Evolutionary conservation across 2,888 invertebrate genomes (phyloP).

Genomic region (Sericinus montela): DNA sequence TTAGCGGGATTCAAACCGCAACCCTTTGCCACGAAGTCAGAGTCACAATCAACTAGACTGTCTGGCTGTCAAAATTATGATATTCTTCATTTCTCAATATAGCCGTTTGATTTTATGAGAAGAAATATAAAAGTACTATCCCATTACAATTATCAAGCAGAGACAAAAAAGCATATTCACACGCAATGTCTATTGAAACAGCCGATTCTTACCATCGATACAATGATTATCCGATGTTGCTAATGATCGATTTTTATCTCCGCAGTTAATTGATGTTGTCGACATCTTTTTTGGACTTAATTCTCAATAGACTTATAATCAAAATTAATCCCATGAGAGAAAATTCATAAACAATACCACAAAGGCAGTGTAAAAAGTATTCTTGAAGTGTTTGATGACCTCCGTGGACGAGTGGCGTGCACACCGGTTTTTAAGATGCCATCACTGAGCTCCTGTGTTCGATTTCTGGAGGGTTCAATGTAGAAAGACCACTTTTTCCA

Average conservation of each 20-base stretch:
- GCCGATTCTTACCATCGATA: not conserved
- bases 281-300: not conserved
- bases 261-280: not conserved
- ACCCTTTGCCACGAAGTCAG: too few species aligned
- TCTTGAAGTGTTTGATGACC: too few species aligned
- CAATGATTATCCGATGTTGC: not conserved
- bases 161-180: slow-evolving; percentile 9
- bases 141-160: slow-evolving; percentile 3
- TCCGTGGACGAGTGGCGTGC: too few species aligned
- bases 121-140: slow-evolving; percentile 1
- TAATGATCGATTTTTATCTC: not conserved
- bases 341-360: too few species aligned
- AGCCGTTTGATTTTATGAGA: not conserved
- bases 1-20: too few species aligned
- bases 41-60: too few species aligned
- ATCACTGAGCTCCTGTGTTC: too few species aligned
- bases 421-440: too few species aligned
- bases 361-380: too few species aligned
- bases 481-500: too few species aligned
- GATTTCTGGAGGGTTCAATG: too few species aligned
- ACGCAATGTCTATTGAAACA: slow-evolving; percentile 1
- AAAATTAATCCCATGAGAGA: not conserved
- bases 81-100: not conserved
- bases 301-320: not conserved
- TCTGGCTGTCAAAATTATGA: too few species aligned